Conservation (phyloP, 2,888 invertebrate genomes). For the Brachyptera putata region DNA sequence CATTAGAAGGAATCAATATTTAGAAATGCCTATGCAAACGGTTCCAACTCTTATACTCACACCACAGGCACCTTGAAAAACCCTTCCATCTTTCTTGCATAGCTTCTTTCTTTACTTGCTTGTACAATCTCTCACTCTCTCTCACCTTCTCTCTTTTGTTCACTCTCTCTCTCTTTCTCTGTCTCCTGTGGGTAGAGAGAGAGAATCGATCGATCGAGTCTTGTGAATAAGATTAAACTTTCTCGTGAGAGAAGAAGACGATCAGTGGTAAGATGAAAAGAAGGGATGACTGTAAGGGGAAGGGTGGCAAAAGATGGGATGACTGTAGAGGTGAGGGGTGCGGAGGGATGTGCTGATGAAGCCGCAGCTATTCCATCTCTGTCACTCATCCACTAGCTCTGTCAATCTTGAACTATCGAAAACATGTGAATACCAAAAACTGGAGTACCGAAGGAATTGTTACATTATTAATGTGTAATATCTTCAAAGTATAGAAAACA, state of each 20-base stretch:
- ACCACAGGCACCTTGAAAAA: too few species aligned
- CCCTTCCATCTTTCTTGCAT: slow-evolving; percentile 9
- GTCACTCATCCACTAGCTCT: slow-evolving; percentile 12
- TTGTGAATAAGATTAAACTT: slow-evolving; percentile 19
- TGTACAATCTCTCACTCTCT: slow-evolving; percentile 21
- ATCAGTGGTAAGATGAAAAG: not conserved
- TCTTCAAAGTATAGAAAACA: too few species aligned
- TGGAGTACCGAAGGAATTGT: too few species aligned
- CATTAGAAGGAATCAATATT: slow-evolving; percentile 32
- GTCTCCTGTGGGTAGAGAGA: not conserved
- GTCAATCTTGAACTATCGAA: not conserved
- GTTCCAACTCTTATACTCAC: slow-evolving; percentile 12
- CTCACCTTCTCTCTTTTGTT: not conserved
- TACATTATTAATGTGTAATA: too few species aligned
- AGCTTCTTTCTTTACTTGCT: slow-evolving; percentile 8
- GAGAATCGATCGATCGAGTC: slow-evolving; percentile 10
- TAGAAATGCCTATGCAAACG: slow-evolving; percentile 32
- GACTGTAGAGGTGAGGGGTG: not conserved
- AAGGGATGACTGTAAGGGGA: not conserved
- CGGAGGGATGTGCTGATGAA: not conserved
- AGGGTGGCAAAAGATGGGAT: not conserved
- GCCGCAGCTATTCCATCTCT: slow-evolving; percentile 9
- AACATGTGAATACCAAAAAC: too few species aligned
- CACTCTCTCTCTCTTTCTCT: slow-evolving; percentile 10
- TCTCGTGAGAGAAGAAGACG: slow-evolving; percentile 1